phyloP scores from a whole-genome alignment of 1,140 invertebrate genomes.

The Drosophila burlai region DNA sequence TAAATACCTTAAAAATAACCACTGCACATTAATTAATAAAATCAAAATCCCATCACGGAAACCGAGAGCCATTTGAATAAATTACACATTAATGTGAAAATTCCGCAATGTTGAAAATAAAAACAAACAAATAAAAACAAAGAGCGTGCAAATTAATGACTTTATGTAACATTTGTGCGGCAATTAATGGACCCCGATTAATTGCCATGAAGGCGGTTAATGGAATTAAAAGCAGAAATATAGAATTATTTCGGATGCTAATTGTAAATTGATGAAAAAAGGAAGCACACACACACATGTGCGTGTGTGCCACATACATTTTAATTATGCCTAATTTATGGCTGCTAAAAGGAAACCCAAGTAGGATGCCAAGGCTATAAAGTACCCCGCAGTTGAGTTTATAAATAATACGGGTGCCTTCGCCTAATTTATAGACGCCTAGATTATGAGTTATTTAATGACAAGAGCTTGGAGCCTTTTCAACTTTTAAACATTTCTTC shows the following conservation, averaged over 20 bases:
- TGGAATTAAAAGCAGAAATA: conserved; percentile 16
- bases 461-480: conserved; percentile 5
- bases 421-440: conserved; percentile 19
- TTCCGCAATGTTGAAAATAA: not conserved
- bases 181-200: conserved; percentile 32
- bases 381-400: not conserved
- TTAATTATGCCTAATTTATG: conserved; percentile 75
- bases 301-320: conserved; percentile 61
- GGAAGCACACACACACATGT: conserved; percentile 16
- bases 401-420: conserved; percentile 16
- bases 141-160: conserved; percentile 8
- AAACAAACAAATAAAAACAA: not conserved
- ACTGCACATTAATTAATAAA: not conserved
- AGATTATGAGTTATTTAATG: conserved; percentile 17
- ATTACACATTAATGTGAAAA: conserved; percentile 6
- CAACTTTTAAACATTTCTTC: not conserved
- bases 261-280: conserved; percentile 47
- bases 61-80: not conserved
- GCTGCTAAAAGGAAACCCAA: conserved; percentile 41
- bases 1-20: not conserved
- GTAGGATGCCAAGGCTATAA: not conserved
- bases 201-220: conserved; percentile 9
- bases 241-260: conserved; percentile 36
- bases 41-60: conserved; percentile 1
- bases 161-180: conserved; percentile 12